Conservation (phyloP, 2,113 vertebrate species). For the Gobiocypris rarus region DNA sequence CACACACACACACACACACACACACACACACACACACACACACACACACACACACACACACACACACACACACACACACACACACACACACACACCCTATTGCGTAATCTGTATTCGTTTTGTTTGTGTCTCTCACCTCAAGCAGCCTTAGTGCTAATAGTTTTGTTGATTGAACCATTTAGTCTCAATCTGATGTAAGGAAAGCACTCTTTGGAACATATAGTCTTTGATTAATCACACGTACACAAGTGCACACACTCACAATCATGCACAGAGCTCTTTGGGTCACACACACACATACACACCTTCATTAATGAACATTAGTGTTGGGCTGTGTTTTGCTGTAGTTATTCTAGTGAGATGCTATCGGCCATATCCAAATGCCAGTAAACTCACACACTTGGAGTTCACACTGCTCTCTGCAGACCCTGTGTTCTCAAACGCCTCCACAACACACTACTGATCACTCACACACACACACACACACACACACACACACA, state of each 20-base stretch:
- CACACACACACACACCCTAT: not conserved
- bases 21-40: not conserved
- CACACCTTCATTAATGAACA: constrained; percentile 40
- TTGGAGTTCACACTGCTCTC: constrained; percentile 37
- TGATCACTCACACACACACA: constrained; percentile 32
- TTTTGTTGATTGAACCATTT: constrained; percentile 55
- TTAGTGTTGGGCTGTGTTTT: constrained; percentile 46
- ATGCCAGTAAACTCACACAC: constrained; percentile 45
- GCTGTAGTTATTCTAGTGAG: constrained; percentile 39
- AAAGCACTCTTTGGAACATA: constrained; percentile 45
- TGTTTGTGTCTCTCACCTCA: constrained; percentile 41
- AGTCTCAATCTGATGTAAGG: constrained; percentile 36
- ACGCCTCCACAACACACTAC: constrained; percentile 40
- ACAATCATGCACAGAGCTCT: constrained; percentile 12
- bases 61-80: not conserved
- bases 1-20: not conserved
- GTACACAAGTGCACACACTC: constrained; percentile 19
- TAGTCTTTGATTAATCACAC: constrained; percentile 49
- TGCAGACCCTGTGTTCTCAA: constrained; percentile 32
- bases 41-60: not conserved
- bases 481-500: constrained; percentile 32
- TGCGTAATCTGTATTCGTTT: not conserved
- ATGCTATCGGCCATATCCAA: constrained; percentile 47
- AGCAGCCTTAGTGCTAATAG: constrained; percentile 42
- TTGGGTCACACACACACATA: constrained; percentile 42